phyloP scores from a whole-genome alignment of 2,113 vertebrate genomes.

The Mormyrus lacerda region DNA sequence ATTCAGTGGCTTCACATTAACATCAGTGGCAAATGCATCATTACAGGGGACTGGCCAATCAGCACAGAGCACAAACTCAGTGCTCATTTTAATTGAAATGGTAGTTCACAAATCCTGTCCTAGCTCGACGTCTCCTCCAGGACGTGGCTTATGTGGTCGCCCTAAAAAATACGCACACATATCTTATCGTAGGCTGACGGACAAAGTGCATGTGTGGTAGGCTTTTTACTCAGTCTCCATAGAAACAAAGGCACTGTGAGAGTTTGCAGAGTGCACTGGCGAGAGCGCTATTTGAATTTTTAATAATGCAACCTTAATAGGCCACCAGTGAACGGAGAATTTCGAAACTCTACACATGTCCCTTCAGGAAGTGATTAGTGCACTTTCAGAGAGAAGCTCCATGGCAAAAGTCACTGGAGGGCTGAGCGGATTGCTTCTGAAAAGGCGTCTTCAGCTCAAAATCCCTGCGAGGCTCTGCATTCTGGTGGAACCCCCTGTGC shows the following conservation, averaged over 20 bases:
- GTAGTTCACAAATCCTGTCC: not conserved
- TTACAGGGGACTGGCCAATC: not conserved
- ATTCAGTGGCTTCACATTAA: not conserved
- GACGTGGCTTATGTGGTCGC: not conserved
- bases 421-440: not conserved
- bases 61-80: not conserved
- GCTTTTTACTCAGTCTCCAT: not conserved
- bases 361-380: not conserved
- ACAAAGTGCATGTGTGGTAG: not conserved
- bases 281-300: not conserved
- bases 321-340: not conserved
- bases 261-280: not conserved
- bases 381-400: not conserved
- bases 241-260: conserved; percentile 2
- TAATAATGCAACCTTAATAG: not conserved
- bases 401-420: not conserved
- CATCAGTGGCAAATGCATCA: not conserved
- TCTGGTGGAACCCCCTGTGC: not conserved
- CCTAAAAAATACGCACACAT: not conserved
- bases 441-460: not conserved
- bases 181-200: not conserved
- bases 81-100: not conserved
- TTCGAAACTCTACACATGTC: not conserved
- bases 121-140: not conserved
- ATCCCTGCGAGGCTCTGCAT: not conserved